Conservation (phyloP, 2,888 invertebrate species). For the Atethmia centrago region DNA sequence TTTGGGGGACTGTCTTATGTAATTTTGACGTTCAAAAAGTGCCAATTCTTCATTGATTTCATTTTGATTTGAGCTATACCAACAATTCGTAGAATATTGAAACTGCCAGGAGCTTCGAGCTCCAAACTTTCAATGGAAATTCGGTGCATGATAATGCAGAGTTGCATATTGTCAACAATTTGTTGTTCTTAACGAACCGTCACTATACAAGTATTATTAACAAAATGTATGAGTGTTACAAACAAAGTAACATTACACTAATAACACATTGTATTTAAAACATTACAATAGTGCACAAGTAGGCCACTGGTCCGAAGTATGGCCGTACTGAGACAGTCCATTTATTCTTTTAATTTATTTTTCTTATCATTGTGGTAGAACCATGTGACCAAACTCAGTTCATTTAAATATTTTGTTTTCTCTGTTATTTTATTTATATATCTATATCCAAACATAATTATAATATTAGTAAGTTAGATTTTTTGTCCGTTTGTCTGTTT, state of each 20-base stretch:
- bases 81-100: neutral
- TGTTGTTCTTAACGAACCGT: neutral
- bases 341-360: neutral
- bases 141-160: neutral
- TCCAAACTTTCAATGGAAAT: neutral
- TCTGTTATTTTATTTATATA: too few species aligned
- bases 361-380: neutral
- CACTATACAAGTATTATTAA: neutral
- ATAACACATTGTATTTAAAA: constrained; percentile 11
- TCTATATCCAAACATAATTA: too few species aligned
- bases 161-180: neutral
- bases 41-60: too few species aligned
- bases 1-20: too few species aligned
- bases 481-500: too few species aligned
- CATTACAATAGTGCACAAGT: constrained; percentile 56
- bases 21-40: too few species aligned
- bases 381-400: too few species aligned
- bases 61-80: too few species aligned
- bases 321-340: neutral
- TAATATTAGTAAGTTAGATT: too few species aligned
- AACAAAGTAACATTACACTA: constrained; percentile 15
- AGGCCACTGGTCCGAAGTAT: neutral
- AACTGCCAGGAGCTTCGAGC: too few species aligned
- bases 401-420: too few species aligned
- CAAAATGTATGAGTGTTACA: neutral